Percentiles rank a stretch among this genome's conserved stretches.
These are phyloP conservation scores for Urocitellus parryii DNA, from an alignment of 2,113 vertebrate genomes.

Conservation along the genomic window DNA sequence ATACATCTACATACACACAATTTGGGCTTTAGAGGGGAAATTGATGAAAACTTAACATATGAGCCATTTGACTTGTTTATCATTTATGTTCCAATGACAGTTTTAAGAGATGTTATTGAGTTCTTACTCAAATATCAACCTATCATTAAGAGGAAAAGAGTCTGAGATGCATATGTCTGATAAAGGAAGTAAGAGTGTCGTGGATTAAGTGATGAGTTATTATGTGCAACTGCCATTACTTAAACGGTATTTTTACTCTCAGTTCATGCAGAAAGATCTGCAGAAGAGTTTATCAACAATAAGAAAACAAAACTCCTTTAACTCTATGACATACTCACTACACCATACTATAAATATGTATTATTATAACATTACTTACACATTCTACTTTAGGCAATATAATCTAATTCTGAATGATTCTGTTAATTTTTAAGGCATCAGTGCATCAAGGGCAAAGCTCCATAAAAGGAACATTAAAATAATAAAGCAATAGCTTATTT, in stretches of 20 bases:
- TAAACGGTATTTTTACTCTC: conserved; percentile 48
- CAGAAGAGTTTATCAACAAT: conserved; percentile 60
- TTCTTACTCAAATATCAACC: conserved; percentile 50
- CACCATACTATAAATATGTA: conserved; percentile 68
- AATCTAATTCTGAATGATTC: conserved; percentile 84
- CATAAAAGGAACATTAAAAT: conserved; percentile 82
- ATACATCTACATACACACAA: conserved; percentile 38
- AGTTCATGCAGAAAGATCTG: conserved; percentile 65
- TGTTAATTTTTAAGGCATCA: conserved; percentile 91
- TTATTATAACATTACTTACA: conserved; percentile 76
- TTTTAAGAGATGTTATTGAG: conserved; percentile 60
- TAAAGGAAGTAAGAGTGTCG: conserved; percentile 50
- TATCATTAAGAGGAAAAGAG: conserved; percentile 41
- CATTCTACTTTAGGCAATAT: conserved; percentile 83
- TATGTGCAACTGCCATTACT: conserved; percentile 55
- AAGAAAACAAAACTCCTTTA: conserved; percentile 73
- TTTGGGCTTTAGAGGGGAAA: conserved; percentile 66
- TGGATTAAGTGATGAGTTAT: conserved; percentile 40
- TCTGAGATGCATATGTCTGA: neutral
- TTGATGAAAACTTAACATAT: neutral
- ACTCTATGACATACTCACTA: conserved; percentile 70
- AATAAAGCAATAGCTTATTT: conserved; percentile 71
- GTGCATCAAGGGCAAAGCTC: conserved; percentile 86
- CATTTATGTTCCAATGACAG: conserved; percentile 26
- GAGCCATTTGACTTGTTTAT: conserved; percentile 51